A percentile compares a stretch with the other conserved stretches of the same genome.
Conservation (phyloP, 2,113 vertebrate species). For the crab-eating macaque (Macaca fascicularis) region T2T-MFA8v1.1 NC_088380.1:182569501-182570000, state of each 20-base stretch:
- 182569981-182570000: background rate
- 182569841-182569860: background rate
- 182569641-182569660: too few species aligned
- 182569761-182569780: rapidly evolving
- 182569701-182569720: rapidly evolving
- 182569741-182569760: too few species aligned
- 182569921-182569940: background rate
- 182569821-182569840: background rate
- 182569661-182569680: background rate
- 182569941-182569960: background rate
- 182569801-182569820: background rate
- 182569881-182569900: background rate
- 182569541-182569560: rapidly evolving
- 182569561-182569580: rapidly evolving
- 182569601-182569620: background rate
- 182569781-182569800: background rate
- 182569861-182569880: rapidly evolving
- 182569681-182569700: rapidly evolving
- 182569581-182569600: too few species aligned
- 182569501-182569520: rapidly evolving
- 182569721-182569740: background rate
- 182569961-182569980: background rate
- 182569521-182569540: too few species aligned
- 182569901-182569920: background rate
- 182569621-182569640: background rate